Percentiles rank a stretch among this genome's conserved stretches.
These are phyloP conservation scores for Nasua narica DNA, from an alignment of 2,797 vertebrate species.

Conservation along the genomic window DNA sequence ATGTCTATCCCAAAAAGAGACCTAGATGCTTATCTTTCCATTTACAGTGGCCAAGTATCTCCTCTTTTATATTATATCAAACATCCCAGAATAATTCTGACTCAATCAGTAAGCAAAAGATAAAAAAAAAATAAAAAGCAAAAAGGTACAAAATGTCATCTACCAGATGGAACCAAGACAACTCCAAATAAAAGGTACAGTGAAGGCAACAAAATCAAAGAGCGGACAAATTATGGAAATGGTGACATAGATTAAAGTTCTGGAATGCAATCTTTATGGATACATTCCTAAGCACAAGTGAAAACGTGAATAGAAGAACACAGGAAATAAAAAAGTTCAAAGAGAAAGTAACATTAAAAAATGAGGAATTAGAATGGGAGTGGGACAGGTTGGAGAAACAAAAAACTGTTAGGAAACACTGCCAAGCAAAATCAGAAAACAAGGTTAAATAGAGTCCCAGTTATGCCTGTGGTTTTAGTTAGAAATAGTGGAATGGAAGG, in stretches of 20 bases:
- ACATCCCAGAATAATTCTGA: conserved; percentile 6
- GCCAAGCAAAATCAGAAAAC: neutral
- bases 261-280: neutral
- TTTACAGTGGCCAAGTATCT: neutral
- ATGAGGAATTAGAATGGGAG: neutral
- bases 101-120: neutral
- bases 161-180: neutral
- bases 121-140: neutral
- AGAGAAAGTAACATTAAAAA: neutral
- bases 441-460: neutral
- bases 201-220: neutral
- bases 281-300: neutral
- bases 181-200: conserved; percentile 5
- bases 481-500: neutral
- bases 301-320: neutral
- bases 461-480: neutral
- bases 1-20: neutral
- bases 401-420: neutral
- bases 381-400: neutral
- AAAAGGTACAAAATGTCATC: neutral
- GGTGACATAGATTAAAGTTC: neutral
- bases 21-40: neutral
- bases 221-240: neutral
- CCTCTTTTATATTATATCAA: neutral
- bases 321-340: neutral